Conservation (phyloP, 2,888 invertebrate genomes). For the Cotesia congregata region DNA sequence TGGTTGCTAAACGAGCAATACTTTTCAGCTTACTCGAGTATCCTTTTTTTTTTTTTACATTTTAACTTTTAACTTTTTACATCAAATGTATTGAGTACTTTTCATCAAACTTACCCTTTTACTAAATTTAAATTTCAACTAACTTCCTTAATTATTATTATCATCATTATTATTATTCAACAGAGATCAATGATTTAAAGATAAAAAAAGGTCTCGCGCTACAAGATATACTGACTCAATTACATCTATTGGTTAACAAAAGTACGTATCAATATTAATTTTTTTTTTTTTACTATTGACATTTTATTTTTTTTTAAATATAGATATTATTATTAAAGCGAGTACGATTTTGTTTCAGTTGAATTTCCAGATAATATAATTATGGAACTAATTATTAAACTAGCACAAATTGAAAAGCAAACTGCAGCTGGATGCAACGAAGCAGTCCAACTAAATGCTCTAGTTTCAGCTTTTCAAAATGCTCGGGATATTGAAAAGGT, state of each 20-base stretch:
- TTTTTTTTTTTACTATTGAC: no score
- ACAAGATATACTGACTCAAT: constrained; percentile 92
- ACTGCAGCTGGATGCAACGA: constrained; percentile 91
- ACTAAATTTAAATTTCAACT: constrained; percentile 40
- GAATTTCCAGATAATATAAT: constrained; percentile 87
- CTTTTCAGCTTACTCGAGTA: constrained; percentile 83
- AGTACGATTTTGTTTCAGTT: constrained; percentile 73
- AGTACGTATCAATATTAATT: constrained; percentile 74
- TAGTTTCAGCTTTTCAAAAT: constrained; percentile 89
- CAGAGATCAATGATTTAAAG: constrained; percentile 87
- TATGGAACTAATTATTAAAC: constrained; percentile 84
- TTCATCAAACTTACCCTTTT: background rate
- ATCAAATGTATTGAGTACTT: constrained; percentile 4
- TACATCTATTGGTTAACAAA: constrained; percentile 89
- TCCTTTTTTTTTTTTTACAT: constrained; percentile 73
- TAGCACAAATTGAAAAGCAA: constrained; percentile 92
- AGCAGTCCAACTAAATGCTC: constrained; percentile 88
- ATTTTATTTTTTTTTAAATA: no score
- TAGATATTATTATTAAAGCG: background rate
- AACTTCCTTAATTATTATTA: constrained; percentile 51
- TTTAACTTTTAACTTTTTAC: background rate
- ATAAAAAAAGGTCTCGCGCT: constrained; percentile 92
- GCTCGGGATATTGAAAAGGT: constrained; percentile 75
- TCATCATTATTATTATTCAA: constrained; percentile 35
- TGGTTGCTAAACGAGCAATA: constrained; percentile 88